Evolutionary conservation across 2,888 invertebrate genomes (phyloP), one percentile per base, ranked within the genome.

Genomic region (Drosophila neotestacea): DNA sequence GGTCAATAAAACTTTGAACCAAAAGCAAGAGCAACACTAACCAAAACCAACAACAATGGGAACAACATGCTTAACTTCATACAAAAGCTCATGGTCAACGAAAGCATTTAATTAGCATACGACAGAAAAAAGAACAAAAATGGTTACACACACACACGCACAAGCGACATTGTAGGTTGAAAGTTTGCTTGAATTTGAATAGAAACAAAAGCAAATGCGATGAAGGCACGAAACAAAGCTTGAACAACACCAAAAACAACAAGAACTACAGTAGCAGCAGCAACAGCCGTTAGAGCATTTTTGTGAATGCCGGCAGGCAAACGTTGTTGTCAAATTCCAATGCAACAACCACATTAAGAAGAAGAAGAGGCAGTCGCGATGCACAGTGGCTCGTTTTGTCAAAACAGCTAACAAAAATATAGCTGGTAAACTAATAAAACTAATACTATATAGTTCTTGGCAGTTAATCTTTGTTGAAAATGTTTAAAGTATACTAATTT

Each of bases 61-160:
- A 52, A 41, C 46, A 56, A 39, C 62, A 32, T 4, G 28, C 51
- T 38, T 7, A 39, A n/a, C 28, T n/a, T 50, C 47, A 64, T 16
- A 46, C 38, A 60, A 71, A 84, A 85, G 79, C 89, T 85, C 89
- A 85, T 85, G 85, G 85, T 85, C 89, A 85, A 87, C 79, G 88
- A 85, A 89, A 89, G 88, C 85, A 85, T 85, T 85, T 82, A 89
- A 85, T 85, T 85, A 85, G 77, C 89, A 85, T 85, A 84, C 60
- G 70, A 62, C 52, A 52, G 16, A 41, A 41, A 42, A 55, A 59
- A 59, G 55, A 56, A 65, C 41, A 62, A 68, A 68, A 76, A 42
- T 62, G 46, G 56, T 62, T 59, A 70, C 62, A 68, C 60, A 68
- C 60, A 68, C 54, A 70, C 44, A 60, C 73, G 47, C 64, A 42